Conservation (phyloP, 2,797 vertebrate species). For the Rhyacichthys aspro region DNA sequence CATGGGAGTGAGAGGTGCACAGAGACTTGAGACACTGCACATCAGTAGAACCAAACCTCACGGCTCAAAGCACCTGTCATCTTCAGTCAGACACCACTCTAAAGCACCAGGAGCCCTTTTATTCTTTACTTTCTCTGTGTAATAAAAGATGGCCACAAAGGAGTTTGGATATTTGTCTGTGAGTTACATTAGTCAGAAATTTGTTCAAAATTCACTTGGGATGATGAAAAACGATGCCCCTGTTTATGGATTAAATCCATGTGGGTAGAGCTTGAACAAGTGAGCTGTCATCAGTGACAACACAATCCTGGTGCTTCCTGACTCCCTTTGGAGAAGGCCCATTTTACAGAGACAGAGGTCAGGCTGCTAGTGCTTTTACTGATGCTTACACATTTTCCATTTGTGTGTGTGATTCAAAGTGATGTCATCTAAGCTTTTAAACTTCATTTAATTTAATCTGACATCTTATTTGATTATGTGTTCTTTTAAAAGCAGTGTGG, state of each 20-base stretch:
- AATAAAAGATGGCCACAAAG: conserved; percentile 16
- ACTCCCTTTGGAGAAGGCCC: background rate
- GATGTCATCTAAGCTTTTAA: background rate
- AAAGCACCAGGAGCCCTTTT: conserved; percentile 4
- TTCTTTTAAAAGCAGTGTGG: background rate
- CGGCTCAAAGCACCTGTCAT: conserved; percentile 44
- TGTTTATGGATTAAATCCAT: background rate
- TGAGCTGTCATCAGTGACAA: conserved; percentile 1
- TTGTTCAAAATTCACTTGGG: conserved; percentile 3
- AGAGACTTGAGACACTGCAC: conserved; percentile 33
- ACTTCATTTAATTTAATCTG: background rate
- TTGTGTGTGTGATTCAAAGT: background rate
- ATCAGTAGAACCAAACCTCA: conserved; percentile 48
- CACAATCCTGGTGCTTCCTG: background rate
- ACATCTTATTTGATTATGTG: conserved; percentile 13
- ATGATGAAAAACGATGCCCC: background rate
- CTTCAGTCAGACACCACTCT: conserved; percentile 22
- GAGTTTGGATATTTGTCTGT: conserved; percentile 18
- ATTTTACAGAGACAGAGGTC: background rate
- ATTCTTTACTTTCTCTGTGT: conserved; percentile 4
- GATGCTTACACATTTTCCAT: background rate
- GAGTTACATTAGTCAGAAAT: conserved; percentile 4
- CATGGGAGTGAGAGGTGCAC: conserved; percentile 24
- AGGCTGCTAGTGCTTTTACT: background rate
- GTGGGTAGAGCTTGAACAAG: background rate